Percentiles rank a stretch among this genome's conserved stretches.
Conservation (phyloP, 1,140 invertebrate genomes). For the Papilio xuthus region DNA sequence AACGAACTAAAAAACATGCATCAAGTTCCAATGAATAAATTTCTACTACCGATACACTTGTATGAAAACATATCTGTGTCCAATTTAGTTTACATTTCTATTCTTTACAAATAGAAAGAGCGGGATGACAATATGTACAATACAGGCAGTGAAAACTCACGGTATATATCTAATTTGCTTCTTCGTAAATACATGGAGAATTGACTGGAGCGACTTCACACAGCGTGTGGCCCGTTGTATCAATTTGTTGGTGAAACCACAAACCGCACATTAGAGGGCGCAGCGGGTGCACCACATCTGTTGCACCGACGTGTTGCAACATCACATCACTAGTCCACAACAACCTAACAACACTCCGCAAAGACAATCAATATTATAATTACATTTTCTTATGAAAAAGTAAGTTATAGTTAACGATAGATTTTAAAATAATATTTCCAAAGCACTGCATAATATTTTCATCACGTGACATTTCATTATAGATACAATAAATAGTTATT, state of each 20-base stretch:
- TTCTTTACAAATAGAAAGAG: not conserved
- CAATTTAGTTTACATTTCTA: not conserved
- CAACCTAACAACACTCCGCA: not conserved
- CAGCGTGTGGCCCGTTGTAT: not conserved
- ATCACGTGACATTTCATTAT: too few relatives aligned
- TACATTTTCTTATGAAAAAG: not conserved
- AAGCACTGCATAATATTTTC: too few relatives aligned
- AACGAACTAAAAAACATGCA: constrained; percentile 4
- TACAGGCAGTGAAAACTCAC: not conserved
- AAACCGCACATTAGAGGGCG: constrained; percentile 17
- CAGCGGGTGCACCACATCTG: not conserved
- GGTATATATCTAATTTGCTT: not conserved
- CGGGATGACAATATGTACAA: not conserved
- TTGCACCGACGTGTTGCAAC: not conserved
- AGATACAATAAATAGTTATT: too few relatives aligned
- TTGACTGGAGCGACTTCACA: not conserved
- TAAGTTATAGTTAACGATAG: not conserved
- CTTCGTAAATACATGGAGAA: not conserved
- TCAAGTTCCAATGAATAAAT: not conserved
- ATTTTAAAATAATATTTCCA: too few relatives aligned
- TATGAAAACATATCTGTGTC: too few relatives aligned
- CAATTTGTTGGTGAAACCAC: constrained; percentile 11
- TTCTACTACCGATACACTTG: not conserved
- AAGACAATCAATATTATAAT: not conserved
- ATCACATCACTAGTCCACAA: not conserved